Conservation (phyloP, 2,113 vertebrate genomes). For the Dasyprocta punctata region DNA sequence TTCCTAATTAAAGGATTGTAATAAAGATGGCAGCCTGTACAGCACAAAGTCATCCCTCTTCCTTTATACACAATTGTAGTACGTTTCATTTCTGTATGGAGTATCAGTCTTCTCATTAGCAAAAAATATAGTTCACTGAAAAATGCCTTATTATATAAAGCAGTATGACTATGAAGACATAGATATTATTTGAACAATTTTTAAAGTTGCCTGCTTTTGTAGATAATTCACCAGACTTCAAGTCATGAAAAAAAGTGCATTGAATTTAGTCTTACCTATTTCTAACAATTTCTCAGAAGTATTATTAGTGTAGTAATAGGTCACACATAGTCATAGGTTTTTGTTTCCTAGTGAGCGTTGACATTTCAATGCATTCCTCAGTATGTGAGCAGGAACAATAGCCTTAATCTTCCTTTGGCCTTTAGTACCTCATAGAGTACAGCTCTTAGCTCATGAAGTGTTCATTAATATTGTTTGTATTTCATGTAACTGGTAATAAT, state of each 20-base stretch:
- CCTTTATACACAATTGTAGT: not conserved
- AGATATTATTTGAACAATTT: not conserved
- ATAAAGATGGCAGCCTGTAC: not conserved
- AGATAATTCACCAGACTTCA: not conserved
- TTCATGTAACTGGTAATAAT: not conserved
- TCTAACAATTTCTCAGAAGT: not conserved
- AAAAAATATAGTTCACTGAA: not conserved
- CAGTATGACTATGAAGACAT: not conserved
- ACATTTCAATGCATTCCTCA: not conserved
- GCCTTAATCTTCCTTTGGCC: not conserved
- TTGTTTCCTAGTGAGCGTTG: not conserved
- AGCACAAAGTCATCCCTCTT: not conserved
- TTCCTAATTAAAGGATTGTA: not conserved
- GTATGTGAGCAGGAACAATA: not conserved
- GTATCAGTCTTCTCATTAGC: not conserved
- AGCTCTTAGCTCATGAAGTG: not conserved
- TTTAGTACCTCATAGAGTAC: not conserved
- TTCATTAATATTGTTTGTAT: not conserved
- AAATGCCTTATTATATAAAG: constrained; percentile 17
- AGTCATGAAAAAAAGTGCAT: not conserved
- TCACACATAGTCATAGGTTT: not conserved
- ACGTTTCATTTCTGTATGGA: not conserved
- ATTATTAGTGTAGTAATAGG: not conserved
- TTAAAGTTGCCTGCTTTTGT: not conserved
- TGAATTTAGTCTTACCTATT: not conserved